Evolutionary conservation across 2,113 vertebrate genomes (phyloP).

Genomic region (Lasiurus cinereus): DNA sequence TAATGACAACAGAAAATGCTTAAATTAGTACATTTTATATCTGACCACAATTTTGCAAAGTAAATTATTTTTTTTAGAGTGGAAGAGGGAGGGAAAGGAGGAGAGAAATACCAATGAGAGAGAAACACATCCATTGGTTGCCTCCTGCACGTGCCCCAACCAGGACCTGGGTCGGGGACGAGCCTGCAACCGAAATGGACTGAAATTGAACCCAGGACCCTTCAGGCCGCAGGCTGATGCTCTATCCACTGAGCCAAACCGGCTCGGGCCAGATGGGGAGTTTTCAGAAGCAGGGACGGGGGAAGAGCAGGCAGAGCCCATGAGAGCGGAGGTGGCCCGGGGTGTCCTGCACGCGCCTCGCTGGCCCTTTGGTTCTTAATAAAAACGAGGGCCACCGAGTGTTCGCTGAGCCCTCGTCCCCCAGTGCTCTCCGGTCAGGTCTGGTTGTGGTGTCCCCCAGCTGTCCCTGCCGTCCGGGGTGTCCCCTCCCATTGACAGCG

Average conservation of each 20-base stretch:
- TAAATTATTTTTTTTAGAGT: neutral
- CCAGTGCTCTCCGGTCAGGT: neutral
- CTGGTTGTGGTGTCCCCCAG: fast-evolving
- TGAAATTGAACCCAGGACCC: too few species aligned
- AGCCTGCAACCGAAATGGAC: too few species aligned
- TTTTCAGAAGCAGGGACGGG: neutral
- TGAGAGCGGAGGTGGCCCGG: neutral
- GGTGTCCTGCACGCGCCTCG: fast-evolving
- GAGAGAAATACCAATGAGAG: too few species aligned
- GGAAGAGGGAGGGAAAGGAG: too few species aligned
- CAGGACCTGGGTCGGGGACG: too few species aligned
- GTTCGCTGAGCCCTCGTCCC: neutral
- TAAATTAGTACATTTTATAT: neutral
- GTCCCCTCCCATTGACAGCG: too few species aligned
- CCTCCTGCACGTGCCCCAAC: too few species aligned
- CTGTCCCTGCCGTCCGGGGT: fast-evolving
- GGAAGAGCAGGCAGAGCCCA: neutral
- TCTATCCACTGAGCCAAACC: too few species aligned
- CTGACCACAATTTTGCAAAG: neutral
- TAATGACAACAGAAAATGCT: too few species aligned
- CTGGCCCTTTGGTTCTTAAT: neutral
- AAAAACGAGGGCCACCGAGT: neutral
- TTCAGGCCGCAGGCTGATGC: too few species aligned
- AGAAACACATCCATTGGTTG: too few species aligned
- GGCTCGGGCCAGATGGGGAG: too few species aligned